Evolutionary conservation across 2,888 invertebrate genomes (phyloP), one percentile per base, ranked within the genome.

Genomic region (Papilio demoleus): DNA sequence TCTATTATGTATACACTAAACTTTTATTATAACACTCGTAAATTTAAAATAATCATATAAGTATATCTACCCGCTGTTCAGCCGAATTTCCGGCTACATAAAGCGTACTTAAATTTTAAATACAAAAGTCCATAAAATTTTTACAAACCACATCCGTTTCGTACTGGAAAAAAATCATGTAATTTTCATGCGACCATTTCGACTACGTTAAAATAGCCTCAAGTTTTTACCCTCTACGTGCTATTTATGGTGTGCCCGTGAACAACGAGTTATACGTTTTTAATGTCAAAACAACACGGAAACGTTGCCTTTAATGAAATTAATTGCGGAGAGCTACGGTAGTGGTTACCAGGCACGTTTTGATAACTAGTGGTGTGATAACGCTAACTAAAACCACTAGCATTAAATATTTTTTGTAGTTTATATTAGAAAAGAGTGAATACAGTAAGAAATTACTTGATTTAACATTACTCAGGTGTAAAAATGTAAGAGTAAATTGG

Each of bases 161-260:
- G n/a, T n/a, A n/a, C n/a, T n/a, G n/a, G n/a, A 24, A 24, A 50
- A 27, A 24, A 11, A 3, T 24, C 24, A 14, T 27, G 6, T 27
- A 50, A 50, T 27, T 27, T 50, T 50, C 24, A 14, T 50, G 14
- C 14, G 27, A 14, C 27, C 14, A 14, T 27, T 50, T 50, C 24
- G 50, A 27, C 76, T 79, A 79, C 74, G 75, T 73, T 74, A 75
- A 73, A 66, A 62, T 56, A 62, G 50, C 70, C 60, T 70, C 38
- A 65, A n/a, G 36, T 71, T 67, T 75, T 77, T 72, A 71, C 69
- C 62, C 58, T 66, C 60, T 42, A 27, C 69, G 67, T 72, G 63
- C 74, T 67, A 65, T 59, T 67, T 65, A 63, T 60, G 62, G 67
- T 68, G 63, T 36, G 64, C 19, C 17, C n/a, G 47, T 47, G 53